A percentile compares a stretch with the other conserved stretches of the same genome.
Evolutionary conservation across 2,113 vertebrate genomes (phyloP).

Genomic region (Leucoraja erinaceus): DNA sequence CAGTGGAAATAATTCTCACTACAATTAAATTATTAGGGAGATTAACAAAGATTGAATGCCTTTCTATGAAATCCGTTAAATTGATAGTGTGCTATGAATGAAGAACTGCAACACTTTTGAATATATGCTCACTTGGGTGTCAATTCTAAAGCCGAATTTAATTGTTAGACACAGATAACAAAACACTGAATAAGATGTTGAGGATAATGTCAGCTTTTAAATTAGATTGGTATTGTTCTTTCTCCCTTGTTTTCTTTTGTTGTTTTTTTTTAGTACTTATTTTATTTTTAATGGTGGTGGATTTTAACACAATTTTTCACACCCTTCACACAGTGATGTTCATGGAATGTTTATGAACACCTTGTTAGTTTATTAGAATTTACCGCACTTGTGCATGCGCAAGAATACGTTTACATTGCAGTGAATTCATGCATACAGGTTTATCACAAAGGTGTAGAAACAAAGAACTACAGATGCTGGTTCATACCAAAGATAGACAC

Average conservation of each 20-base stretch:
- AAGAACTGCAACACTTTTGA: not conserved
- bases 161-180: not conserved
- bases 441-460: not conserved
- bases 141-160: not conserved
- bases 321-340: not conserved
- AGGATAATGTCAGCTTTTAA: not conserved
- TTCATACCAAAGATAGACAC: too few relatives aligned
- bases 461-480: too few relatives aligned
- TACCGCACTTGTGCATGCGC: not conserved
- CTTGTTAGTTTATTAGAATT: not conserved
- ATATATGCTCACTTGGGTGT: not conserved
- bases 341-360: not conserved
- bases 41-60: not conserved
- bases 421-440: not conserved
- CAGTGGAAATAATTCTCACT: not conserved
- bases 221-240: not conserved
- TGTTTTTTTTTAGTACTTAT: not conserved
- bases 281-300: not conserved
- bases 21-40: not conserved
- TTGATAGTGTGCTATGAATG: not conserved
- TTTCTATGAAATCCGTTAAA: not conserved
- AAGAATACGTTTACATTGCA: not conserved
- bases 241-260: not conserved
- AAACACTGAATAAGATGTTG: not conserved
- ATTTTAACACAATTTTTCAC: not conserved